A percentile compares a stretch with the other conserved stretches of the same genome.
These are phyloP conservation scores for Nemoura dubitans DNA, from an alignment of 2,888 invertebrate genomes.

Conservation along the genomic window DNA sequence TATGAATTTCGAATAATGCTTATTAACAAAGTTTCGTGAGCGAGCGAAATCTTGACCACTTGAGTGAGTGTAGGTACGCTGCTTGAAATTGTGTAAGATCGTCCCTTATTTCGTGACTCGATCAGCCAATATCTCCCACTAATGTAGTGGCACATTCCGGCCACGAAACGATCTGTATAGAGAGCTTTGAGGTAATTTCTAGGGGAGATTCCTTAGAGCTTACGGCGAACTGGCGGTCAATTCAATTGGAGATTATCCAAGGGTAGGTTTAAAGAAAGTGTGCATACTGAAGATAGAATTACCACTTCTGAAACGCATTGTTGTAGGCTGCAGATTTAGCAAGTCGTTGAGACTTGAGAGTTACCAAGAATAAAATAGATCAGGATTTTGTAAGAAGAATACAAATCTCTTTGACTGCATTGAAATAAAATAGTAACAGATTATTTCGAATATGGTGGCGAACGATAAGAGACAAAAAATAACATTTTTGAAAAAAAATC, in stretches of 20 bases:
- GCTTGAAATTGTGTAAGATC: constrained; percentile 21
- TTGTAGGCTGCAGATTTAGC: not conserved
- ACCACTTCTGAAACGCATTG: not conserved
- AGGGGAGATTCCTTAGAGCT: constrained; percentile 3
- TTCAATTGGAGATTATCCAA: constrained; percentile 17
- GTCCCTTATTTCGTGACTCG: not conserved
- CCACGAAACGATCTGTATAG: not conserved
- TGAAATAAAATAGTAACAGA: no score
- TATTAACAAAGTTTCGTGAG: not conserved
- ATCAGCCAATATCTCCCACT: constrained; percentile 1
- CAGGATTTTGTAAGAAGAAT: not conserved
- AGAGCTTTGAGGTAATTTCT: constrained; percentile 8
- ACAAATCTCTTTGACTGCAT: no score
- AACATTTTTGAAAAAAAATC: no score
- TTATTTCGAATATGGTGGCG: no score
- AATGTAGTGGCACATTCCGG: not conserved
- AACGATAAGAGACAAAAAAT: no score
- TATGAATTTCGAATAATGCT: constrained; percentile 3
- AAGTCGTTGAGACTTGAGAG: not conserved
- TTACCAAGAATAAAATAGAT: not conserved
- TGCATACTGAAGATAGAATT: constrained; percentile 23
- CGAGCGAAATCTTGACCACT: constrained; percentile 29
- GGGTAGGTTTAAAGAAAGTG: constrained; percentile 4
- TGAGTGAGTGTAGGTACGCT: not conserved
- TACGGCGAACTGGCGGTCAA: constrained; percentile 21